Evolutionary conservation across 2,797 vertebrate genomes (phyloP), one percentile per base, ranked within the genome.

Genomic region (Hipposideros larvatus): DNA sequence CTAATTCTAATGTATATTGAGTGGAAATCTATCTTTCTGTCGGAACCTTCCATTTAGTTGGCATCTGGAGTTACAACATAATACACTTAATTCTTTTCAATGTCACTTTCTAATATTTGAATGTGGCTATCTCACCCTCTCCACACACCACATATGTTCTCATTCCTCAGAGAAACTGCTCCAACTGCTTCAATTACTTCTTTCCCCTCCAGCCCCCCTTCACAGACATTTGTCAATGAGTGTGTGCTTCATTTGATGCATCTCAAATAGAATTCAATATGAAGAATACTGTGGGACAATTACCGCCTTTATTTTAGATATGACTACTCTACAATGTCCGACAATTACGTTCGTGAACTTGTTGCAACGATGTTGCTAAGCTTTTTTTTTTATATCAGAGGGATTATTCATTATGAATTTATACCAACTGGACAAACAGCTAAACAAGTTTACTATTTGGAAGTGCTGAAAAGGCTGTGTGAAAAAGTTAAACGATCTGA

Each of bases 161-260:
- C 14, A 65, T 34, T 41, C 34, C 71, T 87, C 59, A 71, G 53
- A 79, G 84, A 82, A 75, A 53, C 34, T 0, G 11, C 24, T 87
- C 22, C 61, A 26, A 41, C 9, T n/a, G 34, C 34, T 91, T 70
- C 78, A 59, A 6, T 87, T 55, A 51, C 26, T 18, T 79, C 34
- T 57, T 31, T 61, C 51, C 51, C 41, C 1, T 9, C 3, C 4
- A 18, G 18, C 34, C 0, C 11, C 46, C 82, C 82, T 19, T 63
- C n/a, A 11, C 18, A 1, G 43, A 48, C 41, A 41, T 75, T 88
- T 73, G 65, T 75, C 63, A 59, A 79, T 57, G 80, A 79, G 37
- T 31, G 2, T 89, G 91, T 75, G 74, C 66, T 95, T 94, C 75
- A 94, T 83, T n/a, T 82, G 80, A 91, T 16, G 57, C 85, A 70